Base-by-base conservation (phyloP, 2,797 vertebrate species). In the Lagodon rhomboides region DNA sequence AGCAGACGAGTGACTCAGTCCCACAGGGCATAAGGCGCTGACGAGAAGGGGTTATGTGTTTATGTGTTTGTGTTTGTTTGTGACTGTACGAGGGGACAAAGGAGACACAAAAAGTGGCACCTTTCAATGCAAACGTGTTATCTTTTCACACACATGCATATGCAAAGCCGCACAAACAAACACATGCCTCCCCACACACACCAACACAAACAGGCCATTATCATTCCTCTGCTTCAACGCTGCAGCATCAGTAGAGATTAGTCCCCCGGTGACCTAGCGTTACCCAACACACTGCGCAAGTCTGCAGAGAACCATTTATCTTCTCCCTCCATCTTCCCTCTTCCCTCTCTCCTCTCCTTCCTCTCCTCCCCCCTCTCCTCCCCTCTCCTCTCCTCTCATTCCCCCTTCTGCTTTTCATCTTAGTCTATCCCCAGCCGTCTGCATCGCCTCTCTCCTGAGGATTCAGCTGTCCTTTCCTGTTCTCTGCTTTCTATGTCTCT, bases 161-260 rank as follows among this genome's bases (percentile, higher is more conserved):
- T 77, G 77, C 84, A 82, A 70, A 87, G 75, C 79, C 66, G 5
- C 82, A 76, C 82, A 91, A 86, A 85, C 87, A 90, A 84, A 86
- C 80, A 78, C 80, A 69, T 18, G 49, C 30, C 67, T 53, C 67
- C 54, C 51, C 55, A 64, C 67, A 79, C 38, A 77, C 76, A 74
- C 43, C 56, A 65, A 89, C 83, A 86, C 79, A 91, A 89, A 90
- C 80, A 79, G 79, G 75, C 84, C 83, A 92, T 91, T 91, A 92
- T 89, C 89, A 94, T 94, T 93, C 92, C 91, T 82, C 73, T 80
- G 83, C 87, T 87, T 83, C 72, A 58, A 67, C 15, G 63, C 88
- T 87, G 87, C 91, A 89, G 90, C 89, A 91, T 87, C 87, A 78
- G 87, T 58, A 59, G 77, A 90, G 86, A 92, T 92, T 86, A 90